Percentiles rank a stretch among this genome's conserved stretches.
Evolutionary conservation across 2,113 vertebrate genomes (phyloP).

Genomic region (Trichechus manatus): DNA sequence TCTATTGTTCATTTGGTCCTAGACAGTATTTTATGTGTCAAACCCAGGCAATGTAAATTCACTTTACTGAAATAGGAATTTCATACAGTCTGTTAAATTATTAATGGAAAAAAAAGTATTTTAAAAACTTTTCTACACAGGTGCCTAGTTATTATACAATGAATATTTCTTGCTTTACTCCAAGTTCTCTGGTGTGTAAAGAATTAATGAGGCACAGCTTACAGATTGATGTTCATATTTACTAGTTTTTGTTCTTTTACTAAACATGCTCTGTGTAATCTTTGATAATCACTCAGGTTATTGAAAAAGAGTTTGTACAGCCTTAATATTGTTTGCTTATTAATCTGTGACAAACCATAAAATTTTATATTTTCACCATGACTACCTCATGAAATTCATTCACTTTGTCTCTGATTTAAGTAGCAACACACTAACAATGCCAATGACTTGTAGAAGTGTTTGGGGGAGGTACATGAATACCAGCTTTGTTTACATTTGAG

Average conservation of each 20-base stretch:
- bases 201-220: constrained; percentile 83
- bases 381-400: constrained; percentile 66
- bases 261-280: constrained; percentile 75
- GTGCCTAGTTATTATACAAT: constrained; percentile 61
- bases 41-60: constrained; percentile 14
- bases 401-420: constrained; percentile 59
- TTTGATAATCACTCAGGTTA: constrained; percentile 78
- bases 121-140: constrained; percentile 58
- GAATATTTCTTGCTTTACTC: constrained; percentile 72
- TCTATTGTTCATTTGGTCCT: not conserved
- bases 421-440: constrained; percentile 42
- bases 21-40: not conserved
- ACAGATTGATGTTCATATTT: constrained; percentile 80
- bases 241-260: constrained; percentile 71
- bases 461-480: not conserved
- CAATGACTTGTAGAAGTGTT: not conserved
- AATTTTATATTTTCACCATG: constrained; percentile 75
- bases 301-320: constrained; percentile 67
- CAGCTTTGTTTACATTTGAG: not conserved
- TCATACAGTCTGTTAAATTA: constrained; percentile 63
- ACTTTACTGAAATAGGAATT: constrained; percentile 27
- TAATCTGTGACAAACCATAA: constrained; percentile 79
- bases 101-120: constrained; percentile 55
- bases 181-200: constrained; percentile 72
- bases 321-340: constrained; percentile 81